Conservation (phyloP, 1,140 invertebrate genomes). For the Drosophila oshimai region DNA sequence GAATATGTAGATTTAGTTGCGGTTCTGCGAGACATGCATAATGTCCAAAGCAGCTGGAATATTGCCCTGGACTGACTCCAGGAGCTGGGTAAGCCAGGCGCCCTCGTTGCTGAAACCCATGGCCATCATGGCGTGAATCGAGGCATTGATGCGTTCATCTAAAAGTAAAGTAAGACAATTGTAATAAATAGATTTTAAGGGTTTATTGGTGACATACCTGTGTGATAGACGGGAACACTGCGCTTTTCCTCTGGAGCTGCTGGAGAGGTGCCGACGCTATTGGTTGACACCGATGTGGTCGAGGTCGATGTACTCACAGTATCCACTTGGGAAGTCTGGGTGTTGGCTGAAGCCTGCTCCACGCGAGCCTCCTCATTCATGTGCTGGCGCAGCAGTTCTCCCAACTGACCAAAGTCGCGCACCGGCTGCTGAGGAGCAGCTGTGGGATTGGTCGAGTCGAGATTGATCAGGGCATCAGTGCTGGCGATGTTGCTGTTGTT, state of each 20-base stretch:
- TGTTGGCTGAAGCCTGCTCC: conserved; percentile 53
- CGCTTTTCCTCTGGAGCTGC: conserved; percentile 54
- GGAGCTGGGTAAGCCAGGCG: conserved; percentile 84
- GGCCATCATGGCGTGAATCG: conserved; percentile 87
- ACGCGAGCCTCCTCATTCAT: conserved; percentile 52
- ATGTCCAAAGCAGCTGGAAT: conserved; percentile 89
- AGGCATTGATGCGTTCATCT: conserved; percentile 85
- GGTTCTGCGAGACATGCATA: conserved; percentile 81
- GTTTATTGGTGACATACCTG: conserved; percentile 24
- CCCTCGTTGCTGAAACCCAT: conserved; percentile 93
- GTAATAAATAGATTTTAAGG: background rate
- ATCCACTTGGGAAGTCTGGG: conserved; percentile 57
- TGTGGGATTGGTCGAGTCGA: conserved; percentile 20
- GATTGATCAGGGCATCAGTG: conserved; percentile 51
- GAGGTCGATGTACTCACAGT: conserved; percentile 60
- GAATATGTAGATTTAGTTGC: conserved; percentile 33
- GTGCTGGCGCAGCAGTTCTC: conserved; percentile 60
- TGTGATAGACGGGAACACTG: conserved; percentile 53
- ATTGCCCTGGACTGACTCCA: conserved; percentile 86
- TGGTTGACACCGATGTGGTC: conserved; percentile 51
- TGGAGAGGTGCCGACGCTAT: conserved; percentile 48
- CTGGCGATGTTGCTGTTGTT: conserved; percentile 26
- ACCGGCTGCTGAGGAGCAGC: conserved; percentile 16
- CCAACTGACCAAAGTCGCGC: conserved; percentile 43
- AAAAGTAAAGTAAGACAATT: background rate